Base-by-base conservation (phyloP, 2,113 vertebrate species). In the Pantherophis guttatus region DNA sequence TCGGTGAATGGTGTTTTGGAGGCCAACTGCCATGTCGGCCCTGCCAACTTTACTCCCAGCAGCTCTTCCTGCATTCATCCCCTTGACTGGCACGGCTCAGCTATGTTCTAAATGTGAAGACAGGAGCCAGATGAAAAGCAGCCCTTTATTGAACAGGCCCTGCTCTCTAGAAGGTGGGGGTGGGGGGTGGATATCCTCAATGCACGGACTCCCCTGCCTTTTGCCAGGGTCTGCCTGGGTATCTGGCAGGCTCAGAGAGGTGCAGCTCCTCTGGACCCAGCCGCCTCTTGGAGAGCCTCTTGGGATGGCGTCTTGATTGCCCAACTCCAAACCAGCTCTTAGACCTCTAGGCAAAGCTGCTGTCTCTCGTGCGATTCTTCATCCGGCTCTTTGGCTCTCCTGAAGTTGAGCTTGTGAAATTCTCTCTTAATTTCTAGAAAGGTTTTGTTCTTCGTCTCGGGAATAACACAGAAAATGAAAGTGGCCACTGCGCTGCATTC, bases 371-470 rank as follows among this genome's bases (percentile, higher is more conserved):
- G 55, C 52, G 94, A 89, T 2, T 95, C 96, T 0, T n/a, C 92
- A 70, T 96, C 94, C 15, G 90, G 89, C 75, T 93, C 93, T 53
- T 81, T 92, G 10, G 2, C n/a, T 89, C 87, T 92, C 92, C 97
- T 95, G 94, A 97, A 97, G 94, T 97, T 97, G 44, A 95, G 91
- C 89, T 94, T 96, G 85, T 97, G 95, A 96, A 99, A 98, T 65
- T 98, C 98, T 24, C 96, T 96, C 94, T 98, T 97, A 70, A 99
- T 98, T 95, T 99, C 98, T 65, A 99, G 95, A 92, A 98, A 99
- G 24, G 98, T 98, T 96, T 98, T 99, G 96, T 98, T 98, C 95
- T 99, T 99, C 91, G 99, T 99, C 96, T 99, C 99, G 0, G 99
- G 99, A 91, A 99, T 94, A 26, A 98, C 29, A 0, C 98, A 26